Evolutionary conservation across 2,113 vertebrate species (phyloP).

Genomic region (Toxotes chatareus): DNA sequence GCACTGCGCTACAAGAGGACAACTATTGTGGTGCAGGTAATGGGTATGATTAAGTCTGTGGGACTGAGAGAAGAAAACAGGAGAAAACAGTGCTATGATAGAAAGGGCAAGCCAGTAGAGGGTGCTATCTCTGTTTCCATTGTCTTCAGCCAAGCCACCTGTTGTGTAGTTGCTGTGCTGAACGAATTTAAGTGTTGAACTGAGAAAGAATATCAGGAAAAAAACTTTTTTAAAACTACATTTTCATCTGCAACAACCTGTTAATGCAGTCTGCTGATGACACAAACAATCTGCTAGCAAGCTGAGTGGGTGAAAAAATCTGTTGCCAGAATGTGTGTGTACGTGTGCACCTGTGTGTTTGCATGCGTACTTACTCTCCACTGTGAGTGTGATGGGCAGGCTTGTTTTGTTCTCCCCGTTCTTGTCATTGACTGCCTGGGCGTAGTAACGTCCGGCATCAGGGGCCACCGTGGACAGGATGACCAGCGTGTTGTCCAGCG

Average conservation of each 20-base stretch:
- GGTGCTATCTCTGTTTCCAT: slow-evolving; percentile 64
- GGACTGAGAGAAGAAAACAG: not conserved
- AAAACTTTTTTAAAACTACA: not conserved
- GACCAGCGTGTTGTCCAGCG: slow-evolving; percentile 96
- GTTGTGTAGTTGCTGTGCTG: slow-evolving; percentile 41
- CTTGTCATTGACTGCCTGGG: slow-evolving; percentile 98
- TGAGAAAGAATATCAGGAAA: slow-evolving; percentile 10
- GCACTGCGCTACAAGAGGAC: slow-evolving; percentile 12
- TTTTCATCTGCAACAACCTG: slow-evolving; percentile 42
- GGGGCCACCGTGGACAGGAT: slow-evolving; percentile 97
- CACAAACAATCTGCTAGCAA: slow-evolving; percentile 32
- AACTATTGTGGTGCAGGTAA: slow-evolving; percentile 35
- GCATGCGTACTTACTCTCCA: slow-evolving; percentile 89
- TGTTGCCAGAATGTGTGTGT: slow-evolving; percentile 15
- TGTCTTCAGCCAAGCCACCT: slow-evolving; percentile 47
- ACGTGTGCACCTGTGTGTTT: slow-evolving; percentile 7
- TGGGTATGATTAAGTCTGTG: slow-evolving; percentile 28
- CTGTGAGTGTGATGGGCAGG: slow-evolving; percentile 91
- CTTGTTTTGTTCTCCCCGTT: slow-evolving; percentile 99
- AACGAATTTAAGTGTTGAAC: not conserved
- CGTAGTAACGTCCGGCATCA: slow-evolving; percentile 94
- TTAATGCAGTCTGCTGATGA: slow-evolving; percentile 30
- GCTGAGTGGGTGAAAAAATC: slow-evolving; percentile 2
- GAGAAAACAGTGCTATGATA: not conserved
- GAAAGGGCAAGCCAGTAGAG: slow-evolving; percentile 54